These are phyloP conservation scores for Drosophila tripunctata DNA, from an alignment of 2,888 invertebrate genomes.

Conservation along the genomic window DNA sequence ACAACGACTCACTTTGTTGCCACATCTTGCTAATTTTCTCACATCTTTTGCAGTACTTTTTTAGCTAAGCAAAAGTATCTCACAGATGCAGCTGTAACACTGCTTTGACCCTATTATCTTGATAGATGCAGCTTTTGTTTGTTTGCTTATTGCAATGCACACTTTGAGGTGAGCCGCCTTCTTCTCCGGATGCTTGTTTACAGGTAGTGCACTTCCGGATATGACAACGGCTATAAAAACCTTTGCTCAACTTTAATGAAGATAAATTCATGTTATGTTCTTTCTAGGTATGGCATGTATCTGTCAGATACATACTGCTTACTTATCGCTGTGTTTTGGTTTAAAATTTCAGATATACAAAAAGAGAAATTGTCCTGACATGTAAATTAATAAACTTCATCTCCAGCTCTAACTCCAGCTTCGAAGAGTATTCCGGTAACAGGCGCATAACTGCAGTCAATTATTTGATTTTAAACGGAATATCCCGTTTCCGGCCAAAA, in stretches of 20 bases:
- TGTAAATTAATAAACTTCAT: conserved; percentile 78
- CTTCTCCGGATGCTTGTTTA: conserved; percentile 34
- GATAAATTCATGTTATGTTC: conserved; percentile 58
- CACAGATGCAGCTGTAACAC: conserved; percentile 31
- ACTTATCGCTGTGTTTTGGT: conserved; percentile 59
- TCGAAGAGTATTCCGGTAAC: conserved; percentile 42
- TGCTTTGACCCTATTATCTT: conserved; percentile 25
- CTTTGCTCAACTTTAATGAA: conserved; percentile 58
- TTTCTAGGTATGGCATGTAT: conserved; percentile 30
- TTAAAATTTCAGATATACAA: conserved; percentile 75
- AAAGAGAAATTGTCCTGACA: conserved; percentile 60
- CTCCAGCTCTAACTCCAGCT: conserved; percentile 5
- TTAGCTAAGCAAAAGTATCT: conserved; percentile 9
- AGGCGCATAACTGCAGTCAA: conserved; percentile 71
- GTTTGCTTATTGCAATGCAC: conserved; percentile 10
- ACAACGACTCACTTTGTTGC: conserved; percentile 34
- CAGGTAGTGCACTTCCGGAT: conserved; percentile 72
- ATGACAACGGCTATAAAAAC: conserved; percentile 29
- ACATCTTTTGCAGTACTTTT: conserved; percentile 16
- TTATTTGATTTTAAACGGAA: conserved; percentile 54
- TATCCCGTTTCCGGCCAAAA: conserved; percentile 65
- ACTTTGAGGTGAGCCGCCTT: conserved; percentile 53
- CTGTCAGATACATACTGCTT: conserved; percentile 20
- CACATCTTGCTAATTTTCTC: conserved; percentile 49
- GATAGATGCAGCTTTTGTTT: conserved; percentile 32